phyloP scores from a whole-genome alignment of 2,113 vertebrate species.

The Delphinapterus leucas region DNA sequence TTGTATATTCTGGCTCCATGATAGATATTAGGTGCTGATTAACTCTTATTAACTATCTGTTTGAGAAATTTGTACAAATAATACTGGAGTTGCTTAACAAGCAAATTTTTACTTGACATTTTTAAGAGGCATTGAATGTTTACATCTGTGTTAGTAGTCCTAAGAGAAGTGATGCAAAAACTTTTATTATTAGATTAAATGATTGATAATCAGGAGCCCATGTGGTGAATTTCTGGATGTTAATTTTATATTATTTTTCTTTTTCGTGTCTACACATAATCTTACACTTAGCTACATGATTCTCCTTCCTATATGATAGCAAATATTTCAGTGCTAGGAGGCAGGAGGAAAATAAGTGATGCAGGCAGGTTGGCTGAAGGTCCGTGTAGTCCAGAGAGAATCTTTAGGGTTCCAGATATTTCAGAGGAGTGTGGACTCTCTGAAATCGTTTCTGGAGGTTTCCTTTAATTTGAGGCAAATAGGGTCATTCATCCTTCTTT shows the following conservation, averaged over 20 bases:
- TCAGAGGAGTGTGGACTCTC: not conserved
- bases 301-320: not conserved
- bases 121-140: conserved; percentile 2
- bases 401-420: not conserved
- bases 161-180: not conserved
- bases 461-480: not conserved
- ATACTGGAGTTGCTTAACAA: not conserved
- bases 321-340: not conserved
- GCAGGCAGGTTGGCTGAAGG: not conserved
- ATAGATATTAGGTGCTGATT: not conserved
- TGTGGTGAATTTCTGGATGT: not conserved
- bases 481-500: not conserved
- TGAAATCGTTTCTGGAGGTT: not conserved
- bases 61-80: conserved; percentile 8
- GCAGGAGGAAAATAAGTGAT: not conserved
- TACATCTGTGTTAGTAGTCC: not conserved
- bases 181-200: not conserved
- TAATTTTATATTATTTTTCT: not conserved
- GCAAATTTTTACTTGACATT: not conserved
- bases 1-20: not conserved
- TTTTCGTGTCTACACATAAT: not conserved
- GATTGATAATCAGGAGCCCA: not conserved
- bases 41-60: not conserved
- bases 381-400: not conserved
- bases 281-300: not conserved